Base-by-base conservation (phyloP, 2,797 vertebrate species). In the Ceryle rudis region DNA sequence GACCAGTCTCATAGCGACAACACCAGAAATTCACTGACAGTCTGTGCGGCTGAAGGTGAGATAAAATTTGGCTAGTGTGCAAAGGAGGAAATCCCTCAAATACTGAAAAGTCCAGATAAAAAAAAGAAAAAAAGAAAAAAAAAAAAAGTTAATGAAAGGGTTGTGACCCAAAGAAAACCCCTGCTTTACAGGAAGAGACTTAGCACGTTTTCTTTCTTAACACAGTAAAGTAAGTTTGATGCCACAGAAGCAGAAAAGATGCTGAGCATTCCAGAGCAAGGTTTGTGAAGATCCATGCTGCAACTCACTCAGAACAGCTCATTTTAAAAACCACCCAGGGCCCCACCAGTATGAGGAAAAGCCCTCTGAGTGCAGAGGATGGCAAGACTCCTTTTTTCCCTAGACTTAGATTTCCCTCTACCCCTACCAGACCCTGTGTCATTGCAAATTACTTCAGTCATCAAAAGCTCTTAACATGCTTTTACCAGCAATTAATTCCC, bases 391-490 rank as follows among this genome's bases (percentile, higher is more conserved):
- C 37, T 42, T 84, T 86, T 70, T 1, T 31, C 20, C 74, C 49
- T 5, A 42, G 69, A 85, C 74, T 64, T 60, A 75, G 28, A 22
- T 71, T 94, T 79, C 74, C 64, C 87, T 61, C 91, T 33, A 47
- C 44, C 70, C 78, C 26, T 9, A 26, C 57, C 18, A 91, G 91
- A 51, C 81, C 77, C 57, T 35, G 66, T 91, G 89, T 95, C 93
- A 91, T 20, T 72, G 89, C 84, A 94, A 64, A 92, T 93, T 71
- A 95, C 86, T 91, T 94, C 93, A 96, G 93, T 75, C 95, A 84
- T 91, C 89, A 86, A 89, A 96, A 92, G 93, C 90, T 96, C 93
- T 96, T 95, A 81, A 72, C 81, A 3, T 91, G 89, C 89, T 86
- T 86, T 93, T 93, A 86, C 89, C 8, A 81, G 86, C 78, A 95